Evolutionary conservation across 1,140 invertebrate genomes (phyloP), one percentile per base, ranked within the genome.

Genomic region (Drosophila elegans): DNA sequence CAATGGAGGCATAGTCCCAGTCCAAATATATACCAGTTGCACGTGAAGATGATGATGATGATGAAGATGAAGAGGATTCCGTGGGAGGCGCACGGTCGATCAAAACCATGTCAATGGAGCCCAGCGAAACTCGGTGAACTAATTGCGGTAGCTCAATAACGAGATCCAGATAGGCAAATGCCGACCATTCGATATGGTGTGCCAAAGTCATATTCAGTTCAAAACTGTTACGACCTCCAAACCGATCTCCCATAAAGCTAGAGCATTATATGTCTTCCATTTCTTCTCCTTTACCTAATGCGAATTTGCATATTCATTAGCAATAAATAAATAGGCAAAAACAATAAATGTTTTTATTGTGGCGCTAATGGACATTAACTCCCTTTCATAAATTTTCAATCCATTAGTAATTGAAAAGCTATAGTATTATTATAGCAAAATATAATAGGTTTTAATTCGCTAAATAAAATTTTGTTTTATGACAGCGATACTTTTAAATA

Each of bases 61-160:
- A 21, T 21, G 16, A 21, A 51, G 54, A 53, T 52, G 71, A 52
- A 57, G 41, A 34, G 38, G 32, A 41, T 57, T 86, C 57, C 80
- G 79, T 79, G 68, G 81, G 78, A 88, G 77, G 84, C 77, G 66
- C 67, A 71, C 66, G 44, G 64, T 9, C 64, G 67, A 69, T 56
- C 27, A 84, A 89, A 89, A 89, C 84, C 84, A 72, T 89, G 84
- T 89, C 84, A 90, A 74, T 63, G 49, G 41, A 86, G 77, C 73
- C 45, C 80, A 89, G 84, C 79, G 85, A 89, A 89, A 89, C 81
- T 89, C 76, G 69, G 63, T 68, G 85, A 89, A 88, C 83, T 83
- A 88, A 76, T 83, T 86, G 83, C 67, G 75, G 82, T 46, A 41
- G 64, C 36, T 48, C 52, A 27, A 27, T 42, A 6, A 38, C n/a